Base-by-base conservation (phyloP, 2,113 vertebrate species). In the Pyxicephalus adspersus region DNA sequence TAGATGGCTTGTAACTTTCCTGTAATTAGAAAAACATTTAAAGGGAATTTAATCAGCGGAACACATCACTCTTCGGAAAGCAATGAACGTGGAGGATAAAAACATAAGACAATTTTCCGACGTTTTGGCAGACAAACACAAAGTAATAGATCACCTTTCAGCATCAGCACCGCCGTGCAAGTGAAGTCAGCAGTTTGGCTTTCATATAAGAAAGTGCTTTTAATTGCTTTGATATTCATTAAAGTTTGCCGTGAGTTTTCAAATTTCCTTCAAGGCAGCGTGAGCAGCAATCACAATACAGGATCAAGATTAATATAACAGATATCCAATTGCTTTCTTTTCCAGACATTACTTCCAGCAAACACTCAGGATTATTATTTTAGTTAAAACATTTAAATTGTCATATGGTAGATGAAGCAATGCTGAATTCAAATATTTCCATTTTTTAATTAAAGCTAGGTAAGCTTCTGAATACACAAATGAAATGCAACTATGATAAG, bases 11-110 rank as follows among this genome's bases (percentile, higher is more conserved):
- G 50, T 38, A 57, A 67, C 76, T 67, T 78, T 78, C 76, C 76
- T 58, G 76, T 67, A 78, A 67, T 67, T 78, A 78, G 57, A 67
- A 23, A 78, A 78, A 78, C 20, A 52, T 51, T 77, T 54, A 65
- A 55, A 64, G 64, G 52, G 57, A 78, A 78, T 78, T 38, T 67
- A 78, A 78, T 78, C 64, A 66, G 50, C 63, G 17, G 75, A 52
- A 64, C 76, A 67, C 64, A 78, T 78, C 76, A 78, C 64, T 78
- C 64, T 23, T 54, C 63, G 66, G 18, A 65, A 77, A 54, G 63
- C 45, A 66, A 77, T 77, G 76, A 66, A 66, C 22, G 63, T 13
- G 0, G 28, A 58, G 22, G 26, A 67, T 67, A 31, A 78, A 45
- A 29, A 73, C 51, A 78, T 20, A 34, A 45, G 38, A 58, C 20